phyloP scores from a whole-genome alignment of 2,888 invertebrate genomes.

The Drosophila nr. perissopoda region DNA sequence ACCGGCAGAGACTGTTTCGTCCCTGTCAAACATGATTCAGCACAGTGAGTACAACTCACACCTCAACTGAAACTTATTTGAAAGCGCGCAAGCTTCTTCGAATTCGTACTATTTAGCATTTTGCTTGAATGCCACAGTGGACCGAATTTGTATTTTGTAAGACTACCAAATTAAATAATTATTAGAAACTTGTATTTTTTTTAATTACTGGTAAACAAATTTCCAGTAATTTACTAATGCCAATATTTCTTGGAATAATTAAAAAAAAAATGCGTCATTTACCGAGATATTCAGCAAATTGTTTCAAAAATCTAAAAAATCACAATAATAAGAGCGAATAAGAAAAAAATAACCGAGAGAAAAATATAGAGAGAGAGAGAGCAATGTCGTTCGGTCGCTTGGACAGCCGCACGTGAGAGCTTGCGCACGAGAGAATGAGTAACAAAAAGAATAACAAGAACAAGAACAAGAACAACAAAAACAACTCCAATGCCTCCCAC shows the following conservation, averaged over 20 bases:
- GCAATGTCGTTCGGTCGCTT: constrained; percentile 15
- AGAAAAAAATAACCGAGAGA: not conserved
- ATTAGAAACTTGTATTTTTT: too few species aligned
- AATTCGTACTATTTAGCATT: constrained; percentile 74
- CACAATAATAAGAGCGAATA: constrained; percentile 20
- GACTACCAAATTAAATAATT: not conserved
- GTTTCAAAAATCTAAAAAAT: not conserved
- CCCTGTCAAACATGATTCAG: constrained; percentile 45
- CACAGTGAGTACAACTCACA: constrained; percentile 5
- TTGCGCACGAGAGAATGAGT: constrained; percentile 65
- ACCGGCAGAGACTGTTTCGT: constrained; percentile 36
- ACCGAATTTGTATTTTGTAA: not conserved
- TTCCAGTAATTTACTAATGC: not conserved
- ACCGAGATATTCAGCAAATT: not conserved
- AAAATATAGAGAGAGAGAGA: constrained; percentile 12
- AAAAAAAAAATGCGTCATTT: not conserved
- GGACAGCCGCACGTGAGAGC: constrained; percentile 53
- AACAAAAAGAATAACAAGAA: constrained; percentile 23
- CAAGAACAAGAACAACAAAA: constrained; percentile 24
- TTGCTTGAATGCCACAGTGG: constrained; percentile 32
- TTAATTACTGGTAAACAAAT: not conserved
- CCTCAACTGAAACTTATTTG: not conserved
- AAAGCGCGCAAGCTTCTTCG: constrained; percentile 31
- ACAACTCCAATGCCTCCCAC: constrained; percentile 50
- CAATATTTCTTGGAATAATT: not conserved